Base-by-base conservation (phyloP, 2,888 invertebrate species). In the Syrphus vitripennis region DNA sequence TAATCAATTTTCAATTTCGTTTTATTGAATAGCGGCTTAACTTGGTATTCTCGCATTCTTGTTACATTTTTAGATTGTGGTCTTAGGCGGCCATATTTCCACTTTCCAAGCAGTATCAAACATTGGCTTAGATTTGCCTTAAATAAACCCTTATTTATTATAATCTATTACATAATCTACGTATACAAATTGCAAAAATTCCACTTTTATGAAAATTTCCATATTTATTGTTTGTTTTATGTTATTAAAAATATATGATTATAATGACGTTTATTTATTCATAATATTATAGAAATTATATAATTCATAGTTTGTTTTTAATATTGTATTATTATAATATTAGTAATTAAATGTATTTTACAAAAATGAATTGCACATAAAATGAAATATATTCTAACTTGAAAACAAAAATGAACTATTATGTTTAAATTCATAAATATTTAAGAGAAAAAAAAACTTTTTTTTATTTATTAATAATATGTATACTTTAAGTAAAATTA, bases 341-440 rank as follows among this genome's bases (percentile, higher is more conserved):
- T 45, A 69, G 21, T 69, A 71, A 71, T 34, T 74, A 67, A 71
- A 82, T 77, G 81, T 84, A 86, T 86, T 82, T 86, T 82, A 86
- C 86, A 86, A 86, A 72, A 75, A 86, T 78, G 48, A 86, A 86
- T 86, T 86, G 86, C 86, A 86, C 86, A 63, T 86, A 69, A 82
- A 74, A 86, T 86, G 81, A 82, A 78, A 78, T 57, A 31, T 37
- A 14, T 48, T 63, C 45, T 53, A 65, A 75, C 26, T 40, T 70
- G 40, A 55, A 31, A 45, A 34, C n/a, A 53, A 78, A 42, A 42
- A 34, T 84, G 63, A 84, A 76, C 76, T 80, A 78, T 75, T 75
- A 63, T 55, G 37, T 69, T 75, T 70, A 80, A 84, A 81, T 84
- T 72, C 81, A 84, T 81, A 84, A 84, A 81, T 84, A 81, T 63